Evolutionary conservation across 2,888 invertebrate genomes (phyloP).

Genomic region (Leptopilina drosophilae): DNA sequence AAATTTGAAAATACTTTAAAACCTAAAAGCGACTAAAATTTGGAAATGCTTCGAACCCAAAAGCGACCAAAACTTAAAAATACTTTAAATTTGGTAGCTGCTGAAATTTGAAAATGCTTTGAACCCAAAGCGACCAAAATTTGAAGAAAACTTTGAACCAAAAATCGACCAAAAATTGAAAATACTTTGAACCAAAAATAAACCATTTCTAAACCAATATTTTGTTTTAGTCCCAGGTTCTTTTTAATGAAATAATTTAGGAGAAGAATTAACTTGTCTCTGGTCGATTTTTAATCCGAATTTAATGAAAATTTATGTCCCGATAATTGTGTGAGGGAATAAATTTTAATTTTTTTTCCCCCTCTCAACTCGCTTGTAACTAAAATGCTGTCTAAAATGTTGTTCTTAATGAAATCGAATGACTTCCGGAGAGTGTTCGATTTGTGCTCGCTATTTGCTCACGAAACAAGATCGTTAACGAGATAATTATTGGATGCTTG

Average conservation of each 20-base stretch:
- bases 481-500: constrained; percentile 51
- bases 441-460: background rate
- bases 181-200: background rate
- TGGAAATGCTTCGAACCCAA: background rate
- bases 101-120: background rate
- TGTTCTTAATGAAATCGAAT: constrained; percentile 23
- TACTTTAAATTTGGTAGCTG: too few relatives aligned
- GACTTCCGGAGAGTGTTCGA: constrained; percentile 35
- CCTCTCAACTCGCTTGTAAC: too few relatives aligned
- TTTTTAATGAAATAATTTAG: too few relatives aligned
- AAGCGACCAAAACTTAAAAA: too few relatives aligned
- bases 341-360: too few relatives aligned
- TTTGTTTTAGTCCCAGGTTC: too few relatives aligned
- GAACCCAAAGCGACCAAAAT: background rate
- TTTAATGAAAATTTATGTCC: too few relatives aligned
- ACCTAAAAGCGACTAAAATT: background rate
- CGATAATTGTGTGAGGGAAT: too few relatives aligned
- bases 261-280: too few relatives aligned
- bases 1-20: background rate
- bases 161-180: background rate
- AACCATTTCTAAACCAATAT: too few relatives aligned
- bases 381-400: too few relatives aligned
- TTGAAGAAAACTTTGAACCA: background rate
- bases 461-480: constrained; percentile 44
- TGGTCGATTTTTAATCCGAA: too few relatives aligned